Percentiles rank a stretch among this genome's conserved stretches.
Conservation (phyloP, 2,797 vertebrate genomes). For the Pipistrellus pipistrellus region DNA sequence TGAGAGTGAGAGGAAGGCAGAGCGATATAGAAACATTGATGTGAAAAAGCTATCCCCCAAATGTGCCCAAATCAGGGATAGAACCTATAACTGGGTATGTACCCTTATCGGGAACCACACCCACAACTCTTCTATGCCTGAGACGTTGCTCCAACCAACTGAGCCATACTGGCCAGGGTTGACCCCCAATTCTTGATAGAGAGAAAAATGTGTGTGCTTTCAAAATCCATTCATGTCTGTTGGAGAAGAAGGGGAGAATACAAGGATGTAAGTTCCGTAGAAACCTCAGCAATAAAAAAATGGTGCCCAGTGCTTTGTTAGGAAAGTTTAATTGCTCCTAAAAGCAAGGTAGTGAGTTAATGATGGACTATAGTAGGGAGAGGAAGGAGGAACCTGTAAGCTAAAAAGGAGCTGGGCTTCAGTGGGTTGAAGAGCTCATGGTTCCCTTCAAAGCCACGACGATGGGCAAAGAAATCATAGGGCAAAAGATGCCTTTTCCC, state of each 20-base stretch:
- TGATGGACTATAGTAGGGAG: neutral
- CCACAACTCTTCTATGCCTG: neutral
- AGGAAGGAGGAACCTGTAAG: too few species aligned
- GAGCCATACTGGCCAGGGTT: neutral
- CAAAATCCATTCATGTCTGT: neutral
- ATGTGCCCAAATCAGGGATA: neutral
- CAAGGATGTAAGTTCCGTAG: neutral
- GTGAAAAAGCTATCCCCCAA: neutral
- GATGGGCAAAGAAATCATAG: neutral
- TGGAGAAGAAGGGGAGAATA: neutral
- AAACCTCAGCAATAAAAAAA: neutral
- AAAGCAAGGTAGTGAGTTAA: neutral
- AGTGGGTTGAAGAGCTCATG: neutral
- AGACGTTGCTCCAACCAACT: neutral
- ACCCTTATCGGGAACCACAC: fast-evolving
- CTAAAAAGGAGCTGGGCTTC: neutral
- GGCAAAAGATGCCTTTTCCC: neutral
- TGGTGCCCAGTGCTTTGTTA: neutral
- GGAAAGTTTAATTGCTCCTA: neutral
- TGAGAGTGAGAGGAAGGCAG: neutral
- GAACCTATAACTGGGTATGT: neutral
- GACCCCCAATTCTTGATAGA: neutral
- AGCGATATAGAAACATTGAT: neutral
- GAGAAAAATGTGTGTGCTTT: neutral
- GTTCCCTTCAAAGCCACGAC: neutral